Base-by-base conservation (phyloP, 35 echinoderm and acorn worm genomes). In the Eucidaris tribuloides region DNA sequence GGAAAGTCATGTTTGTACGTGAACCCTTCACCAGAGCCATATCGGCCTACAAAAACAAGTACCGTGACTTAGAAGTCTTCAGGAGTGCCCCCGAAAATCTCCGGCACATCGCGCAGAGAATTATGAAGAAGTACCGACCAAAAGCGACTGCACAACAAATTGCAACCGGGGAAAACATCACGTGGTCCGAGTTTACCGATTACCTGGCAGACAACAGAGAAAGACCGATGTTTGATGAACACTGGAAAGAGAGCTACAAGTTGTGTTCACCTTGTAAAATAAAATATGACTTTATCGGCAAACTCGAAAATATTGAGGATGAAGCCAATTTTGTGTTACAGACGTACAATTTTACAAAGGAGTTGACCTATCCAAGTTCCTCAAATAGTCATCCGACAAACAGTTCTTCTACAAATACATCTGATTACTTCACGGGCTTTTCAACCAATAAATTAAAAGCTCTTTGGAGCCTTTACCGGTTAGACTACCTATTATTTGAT, bases 401-500 rank as follows among this genome's bases (percentile, higher is more conserved):
- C 68, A 74, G 68, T 24, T 33, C 68, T 38, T 74, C 68, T 9
- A 17, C 30, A 4, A 65, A 88, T 18, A 82, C 83, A 13, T 90
- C 58, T 45, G 91, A 94, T 5, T 81, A 50, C n/a, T 97, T 85
- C 27, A 81, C 33, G 44, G 52, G 80, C 23, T 82, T 97, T n/a
- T 83, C 85, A 6, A 77, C 64, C 3, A 77, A 65, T 27, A 79
- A 87, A 42, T 19, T 97, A 1, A 65, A 89, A 45, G 64, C 78
- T 7, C 65, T 97, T 20, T 97, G 94, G 94, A 46, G 85, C 9
- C 45, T 97, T 5, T 97, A 92, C 50, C 13, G 57, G 34, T 59
- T 92, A n/a, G 94, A 97, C 46, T 97, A 92, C 63, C 80, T 87
- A 65, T 45, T 97, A 5, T 97, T 97, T 43, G 94, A 86, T 17